These are phyloP conservation scores for Ploceus nigricollis DNA, from an alignment of 2,113 vertebrate genomes.

Conservation along the genomic window DNA sequence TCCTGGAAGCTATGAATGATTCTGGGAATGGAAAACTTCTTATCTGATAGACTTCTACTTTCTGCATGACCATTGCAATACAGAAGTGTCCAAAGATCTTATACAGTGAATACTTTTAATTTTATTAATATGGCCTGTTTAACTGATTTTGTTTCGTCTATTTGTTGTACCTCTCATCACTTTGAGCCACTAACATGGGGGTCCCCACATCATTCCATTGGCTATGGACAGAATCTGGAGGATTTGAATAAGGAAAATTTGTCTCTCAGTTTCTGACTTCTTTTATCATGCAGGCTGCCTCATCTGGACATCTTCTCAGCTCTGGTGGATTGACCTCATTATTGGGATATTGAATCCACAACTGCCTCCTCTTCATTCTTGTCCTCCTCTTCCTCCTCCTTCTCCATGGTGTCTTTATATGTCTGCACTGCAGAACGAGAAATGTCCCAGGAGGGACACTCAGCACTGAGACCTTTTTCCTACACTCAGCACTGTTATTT, in stretches of 20 bases:
- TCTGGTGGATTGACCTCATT: background rate
- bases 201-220: background rate
- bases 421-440: accelerated
- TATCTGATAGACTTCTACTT: background rate
- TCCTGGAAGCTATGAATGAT: background rate
- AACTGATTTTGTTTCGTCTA: background rate
- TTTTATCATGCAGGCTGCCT: background rate
- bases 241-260: background rate
- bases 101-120: background rate
- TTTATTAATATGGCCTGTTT: background rate
- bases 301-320: background rate
- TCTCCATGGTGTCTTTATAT: accelerated
- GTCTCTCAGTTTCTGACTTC: background rate
- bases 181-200: background rate
- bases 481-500: background rate
- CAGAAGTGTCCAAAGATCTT: background rate
- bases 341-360: background rate
- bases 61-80: background rate
- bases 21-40: background rate
- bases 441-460: accelerated
- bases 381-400: background rate
- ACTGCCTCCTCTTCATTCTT: background rate
- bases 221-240: background rate
- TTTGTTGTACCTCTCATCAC: background rate
- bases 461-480: background rate